Percentiles rank a stretch among this genome's conserved stretches.
Evolutionary conservation across 2,888 invertebrate genomes (phyloP).

Genomic region (Campaea margaritaria): DNA sequence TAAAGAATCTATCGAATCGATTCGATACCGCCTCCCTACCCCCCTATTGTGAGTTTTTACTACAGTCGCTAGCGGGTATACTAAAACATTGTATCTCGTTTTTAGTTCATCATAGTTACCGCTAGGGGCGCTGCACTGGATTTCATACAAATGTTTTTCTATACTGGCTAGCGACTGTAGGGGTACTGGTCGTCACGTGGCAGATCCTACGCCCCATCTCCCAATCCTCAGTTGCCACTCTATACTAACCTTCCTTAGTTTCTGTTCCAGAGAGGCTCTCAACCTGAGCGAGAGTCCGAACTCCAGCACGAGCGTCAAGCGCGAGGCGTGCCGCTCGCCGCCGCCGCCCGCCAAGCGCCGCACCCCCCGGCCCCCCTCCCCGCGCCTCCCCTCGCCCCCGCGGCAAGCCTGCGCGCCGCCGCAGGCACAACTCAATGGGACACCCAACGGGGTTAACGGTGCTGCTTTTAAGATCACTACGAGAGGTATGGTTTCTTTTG

Average conservation of each 20-base stretch:
- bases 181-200: too few relatives aligned
- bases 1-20: too few relatives aligned
- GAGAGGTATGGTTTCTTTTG: constrained; percentile 84
- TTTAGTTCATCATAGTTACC: too few relatives aligned
- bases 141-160: too few relatives aligned
- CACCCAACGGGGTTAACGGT: constrained; percentile 72
- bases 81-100: too few relatives aligned
- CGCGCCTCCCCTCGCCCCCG: constrained; percentile 57
- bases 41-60: too few relatives aligned
- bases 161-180: too few relatives aligned
- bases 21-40: too few relatives aligned
- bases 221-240: too few relatives aligned
- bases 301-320: constrained; percentile 71
- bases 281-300: constrained; percentile 90
- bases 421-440: constrained; percentile 41
- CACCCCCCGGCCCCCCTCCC: constrained; percentile 68
- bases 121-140: too few relatives aligned
- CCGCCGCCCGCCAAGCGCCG: constrained; percentile 87
- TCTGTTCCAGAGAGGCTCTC: constrained; percentile 89
- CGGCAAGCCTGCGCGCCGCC: constrained; percentile 45
- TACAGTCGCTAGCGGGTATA: too few relatives aligned
- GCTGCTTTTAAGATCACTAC: constrained; percentile 95
- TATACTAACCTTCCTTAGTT: constrained; percentile 20
- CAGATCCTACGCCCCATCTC: too few relatives aligned
- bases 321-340: constrained; percentile 80